Evolutionary conservation across 2,888 invertebrate species (phyloP), one percentile per base, ranked within the genome.

Genomic region (Acanthosepion lycidas): DNA sequence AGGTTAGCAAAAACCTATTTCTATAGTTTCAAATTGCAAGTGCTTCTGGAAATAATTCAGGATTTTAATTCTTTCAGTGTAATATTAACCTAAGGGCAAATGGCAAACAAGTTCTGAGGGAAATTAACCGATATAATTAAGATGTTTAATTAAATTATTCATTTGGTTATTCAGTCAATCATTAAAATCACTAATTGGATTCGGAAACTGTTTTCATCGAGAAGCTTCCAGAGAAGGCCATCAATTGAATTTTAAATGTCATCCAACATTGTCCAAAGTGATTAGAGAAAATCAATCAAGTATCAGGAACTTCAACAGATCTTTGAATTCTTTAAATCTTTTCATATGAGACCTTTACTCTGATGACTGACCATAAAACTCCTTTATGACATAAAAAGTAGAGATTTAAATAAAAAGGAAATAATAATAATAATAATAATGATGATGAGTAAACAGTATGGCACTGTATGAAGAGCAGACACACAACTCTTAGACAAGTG

Each of bases 121-220:
- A 78, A 78, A 78, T 78, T 78, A 78, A 78, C 78, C 78, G 78
- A 78, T 78, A 78, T 78, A 78, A 33, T 78, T 78, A 78, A 78
- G 78, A 78, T 78, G 78, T 78, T 78, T 78, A 78, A 78, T 78
- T 78, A 78, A 78, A 78, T 78, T 78, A 33, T 78, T 78, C 78
- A 78, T 33, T 78, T 78, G 33, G 78, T 78, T 78, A 78, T 78
- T 78, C 78, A 78, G 78, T n/a, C 78, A 78, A n/a, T 78, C 78
- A 78, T 78, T 78, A 78, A 78, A 78, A 78, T 78, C 78, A 78
- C n/a, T 78, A 78, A 78, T 78, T 78, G 78, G 78, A 78, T 78
- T 78, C n/a, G 33, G 78, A n/a, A 78, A 78, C n/a, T 78, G 78
- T 78, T 78, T 78, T 78, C 78, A 78, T 8, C n/a, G 26, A 64